Evolutionary conservation across 1,140 invertebrate genomes (phyloP).

Genomic region (Brachionus angularis): DNA sequence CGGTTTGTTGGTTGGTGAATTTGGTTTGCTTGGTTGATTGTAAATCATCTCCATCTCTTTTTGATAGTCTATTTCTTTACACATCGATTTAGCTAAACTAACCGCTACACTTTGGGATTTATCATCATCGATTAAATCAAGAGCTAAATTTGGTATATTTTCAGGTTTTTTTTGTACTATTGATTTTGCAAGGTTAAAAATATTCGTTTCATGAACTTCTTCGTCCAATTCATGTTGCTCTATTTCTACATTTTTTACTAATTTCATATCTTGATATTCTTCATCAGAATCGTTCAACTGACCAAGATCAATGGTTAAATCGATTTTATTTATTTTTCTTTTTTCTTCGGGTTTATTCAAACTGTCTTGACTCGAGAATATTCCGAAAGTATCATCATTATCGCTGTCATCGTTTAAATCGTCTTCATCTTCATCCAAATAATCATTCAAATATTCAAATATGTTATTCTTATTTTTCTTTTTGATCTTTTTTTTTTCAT

Average conservation of each 20-base stretch:
- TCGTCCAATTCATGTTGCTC: background rate
- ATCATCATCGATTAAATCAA: slow-evolving; percentile 37
- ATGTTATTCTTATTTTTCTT: background rate
- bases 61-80: slow-evolving; percentile 34
- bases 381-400: slow-evolving; percentile 6
- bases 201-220: background rate
- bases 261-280: background rate
- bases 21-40: background rate
- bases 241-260: too few species aligned
- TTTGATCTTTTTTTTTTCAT: background rate
- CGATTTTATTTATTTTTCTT: background rate
- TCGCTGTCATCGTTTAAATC: slow-evolving; percentile 18
- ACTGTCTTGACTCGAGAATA: slow-evolving; percentile 7
- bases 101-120: slow-evolving; percentile 7
- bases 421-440: background rate
- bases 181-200: background rate
- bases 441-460: background rate
- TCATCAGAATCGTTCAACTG: slow-evolving; percentile 24
- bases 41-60: slow-evolving; percentile 33
- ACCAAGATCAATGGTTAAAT: slow-evolving; percentile 41
- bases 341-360: too few species aligned
- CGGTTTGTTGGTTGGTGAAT: background rate
- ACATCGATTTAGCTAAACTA: slow-evolving; percentile 36
- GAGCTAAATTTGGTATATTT: slow-evolving; percentile 20
- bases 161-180: slow-evolving; percentile 29